Conservation (phyloP, 2,888 invertebrate genomes). For the Rhogogaster chlorosoma region DNA sequence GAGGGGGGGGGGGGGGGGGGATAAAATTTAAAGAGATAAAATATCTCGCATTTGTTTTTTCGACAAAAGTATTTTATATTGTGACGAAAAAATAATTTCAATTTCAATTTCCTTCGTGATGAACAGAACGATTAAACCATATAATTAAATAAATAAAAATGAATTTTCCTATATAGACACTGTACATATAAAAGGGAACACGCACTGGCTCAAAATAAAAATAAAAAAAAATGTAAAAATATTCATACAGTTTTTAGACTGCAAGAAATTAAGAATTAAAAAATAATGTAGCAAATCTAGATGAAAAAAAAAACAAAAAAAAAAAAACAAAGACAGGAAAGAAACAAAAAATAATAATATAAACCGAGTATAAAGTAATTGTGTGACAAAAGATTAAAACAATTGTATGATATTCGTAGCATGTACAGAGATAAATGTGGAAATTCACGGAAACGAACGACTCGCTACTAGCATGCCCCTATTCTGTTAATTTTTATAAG, state of each 20-base stretch:
- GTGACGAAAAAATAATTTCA: background rate
- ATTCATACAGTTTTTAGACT: conserved; percentile 17
- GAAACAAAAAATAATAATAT: background rate
- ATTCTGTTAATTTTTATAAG: conserved; percentile 45
- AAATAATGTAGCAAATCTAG: conserved; percentile 14
- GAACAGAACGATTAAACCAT: background rate
- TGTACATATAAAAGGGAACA: conserved; percentile 16
- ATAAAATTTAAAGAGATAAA: background rate
- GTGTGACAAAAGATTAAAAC: background rate
- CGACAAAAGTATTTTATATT: background rate
- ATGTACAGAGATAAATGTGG: background rate
- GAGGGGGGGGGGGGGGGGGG: no score
- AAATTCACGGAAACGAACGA: conserved; percentile 40
- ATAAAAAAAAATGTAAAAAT: conserved; percentile 2
- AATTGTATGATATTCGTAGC: conserved; percentile 40
- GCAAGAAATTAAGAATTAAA: conserved; percentile 15
- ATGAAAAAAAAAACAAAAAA: background rate
- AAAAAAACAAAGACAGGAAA: background rate
- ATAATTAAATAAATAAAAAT: background rate
- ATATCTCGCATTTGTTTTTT: background rate
- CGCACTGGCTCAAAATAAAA: background rate
- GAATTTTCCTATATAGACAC: background rate
- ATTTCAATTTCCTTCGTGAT: background rate
- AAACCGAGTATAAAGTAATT: background rate
- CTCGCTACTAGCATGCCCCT: conserved; percentile 49